These are phyloP conservation scores for Acanthaster planci DNA, from an alignment of 35 echinoderm and acorn worm species.

Conservation along the genomic window DNA sequence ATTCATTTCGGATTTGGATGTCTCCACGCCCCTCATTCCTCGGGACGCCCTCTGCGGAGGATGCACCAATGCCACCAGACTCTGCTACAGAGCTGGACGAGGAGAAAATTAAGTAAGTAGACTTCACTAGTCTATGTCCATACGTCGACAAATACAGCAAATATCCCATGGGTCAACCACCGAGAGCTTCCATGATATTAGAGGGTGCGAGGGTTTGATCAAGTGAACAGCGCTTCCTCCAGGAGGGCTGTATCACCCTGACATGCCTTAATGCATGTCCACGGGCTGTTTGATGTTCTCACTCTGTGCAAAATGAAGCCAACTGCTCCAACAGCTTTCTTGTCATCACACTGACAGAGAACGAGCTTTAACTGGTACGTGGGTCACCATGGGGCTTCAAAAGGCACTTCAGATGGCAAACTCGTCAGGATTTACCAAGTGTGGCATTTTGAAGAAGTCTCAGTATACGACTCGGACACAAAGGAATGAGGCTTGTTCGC, in stretches of 20 bases:
- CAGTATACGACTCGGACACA: constrained; percentile 22
- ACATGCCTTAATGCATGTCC: not conserved
- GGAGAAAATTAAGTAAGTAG: constrained; percentile 27
- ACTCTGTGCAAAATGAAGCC: constrained; percentile 1
- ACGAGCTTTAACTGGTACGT: constrained; percentile 11
- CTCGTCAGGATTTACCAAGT: no score
- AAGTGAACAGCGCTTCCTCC: no score
- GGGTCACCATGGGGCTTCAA: constrained; percentile 27
- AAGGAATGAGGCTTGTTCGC: constrained; percentile 36
- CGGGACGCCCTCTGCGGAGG: not conserved
- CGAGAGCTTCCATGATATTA: no score
- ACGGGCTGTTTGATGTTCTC: constrained; percentile 14
- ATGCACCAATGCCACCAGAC: no score
- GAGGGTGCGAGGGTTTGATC: no score
- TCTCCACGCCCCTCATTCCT: not conserved
- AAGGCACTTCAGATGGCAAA: constrained; percentile 39
- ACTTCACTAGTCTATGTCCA: constrained; percentile 36
- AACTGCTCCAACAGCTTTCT: not conserved
- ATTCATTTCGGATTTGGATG: not conserved
- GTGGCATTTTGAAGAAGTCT: constrained; percentile 50
- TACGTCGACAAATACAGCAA: constrained; percentile 41
- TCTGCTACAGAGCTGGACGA: no score
- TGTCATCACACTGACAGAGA: constrained; percentile 29
- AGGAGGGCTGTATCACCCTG: no score
- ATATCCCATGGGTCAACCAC: no score